A percentile compares a stretch with the other conserved stretches of the same genome.
These are phyloP conservation scores for Caerostris extrusa DNA, from an alignment of 1,140 invertebrate species.

Conservation along the genomic window DNA sequence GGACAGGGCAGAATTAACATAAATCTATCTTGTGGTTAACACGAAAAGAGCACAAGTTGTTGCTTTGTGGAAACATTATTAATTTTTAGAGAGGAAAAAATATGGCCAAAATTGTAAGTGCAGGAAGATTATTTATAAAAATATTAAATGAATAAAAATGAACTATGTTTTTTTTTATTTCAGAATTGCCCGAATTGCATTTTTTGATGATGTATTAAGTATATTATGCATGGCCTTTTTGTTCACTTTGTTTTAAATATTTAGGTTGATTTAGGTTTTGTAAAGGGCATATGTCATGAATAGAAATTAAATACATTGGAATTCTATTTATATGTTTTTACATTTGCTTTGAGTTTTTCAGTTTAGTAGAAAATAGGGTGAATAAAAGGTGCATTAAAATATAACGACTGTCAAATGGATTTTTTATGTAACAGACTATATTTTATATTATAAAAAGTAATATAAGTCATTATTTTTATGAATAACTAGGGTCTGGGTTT, in stretches of 20 bases:
- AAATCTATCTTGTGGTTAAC: slow-evolving; percentile 7
- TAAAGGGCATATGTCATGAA: background rate
- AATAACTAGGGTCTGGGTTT: no score
- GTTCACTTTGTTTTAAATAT: background rate
- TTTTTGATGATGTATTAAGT: background rate
- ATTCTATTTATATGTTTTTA: background rate
- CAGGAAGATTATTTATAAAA: background rate
- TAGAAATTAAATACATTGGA: background rate
- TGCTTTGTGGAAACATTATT: background rate
- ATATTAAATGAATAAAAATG: slow-evolving; percentile 21
- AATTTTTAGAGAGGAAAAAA: background rate
- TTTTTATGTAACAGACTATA: no score
- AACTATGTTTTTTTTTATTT: background rate
- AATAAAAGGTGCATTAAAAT: no score
- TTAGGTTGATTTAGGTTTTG: background rate
- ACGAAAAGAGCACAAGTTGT: background rate
- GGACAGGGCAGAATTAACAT: background rate
- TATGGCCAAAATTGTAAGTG: background rate
- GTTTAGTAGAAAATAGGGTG: no score
- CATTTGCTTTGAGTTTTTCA: background rate
- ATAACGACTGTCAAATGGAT: no score
- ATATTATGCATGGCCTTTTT: background rate
- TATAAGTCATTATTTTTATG: no score
- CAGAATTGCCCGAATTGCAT: background rate
- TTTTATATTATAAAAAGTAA: no score